A percentile compares a stretch with the other conserved stretches of the same genome.
These are phyloP conservation scores for Agriopis marginaria DNA, from an alignment of 2,888 invertebrate genomes.

Conservation along the genomic window DNA sequence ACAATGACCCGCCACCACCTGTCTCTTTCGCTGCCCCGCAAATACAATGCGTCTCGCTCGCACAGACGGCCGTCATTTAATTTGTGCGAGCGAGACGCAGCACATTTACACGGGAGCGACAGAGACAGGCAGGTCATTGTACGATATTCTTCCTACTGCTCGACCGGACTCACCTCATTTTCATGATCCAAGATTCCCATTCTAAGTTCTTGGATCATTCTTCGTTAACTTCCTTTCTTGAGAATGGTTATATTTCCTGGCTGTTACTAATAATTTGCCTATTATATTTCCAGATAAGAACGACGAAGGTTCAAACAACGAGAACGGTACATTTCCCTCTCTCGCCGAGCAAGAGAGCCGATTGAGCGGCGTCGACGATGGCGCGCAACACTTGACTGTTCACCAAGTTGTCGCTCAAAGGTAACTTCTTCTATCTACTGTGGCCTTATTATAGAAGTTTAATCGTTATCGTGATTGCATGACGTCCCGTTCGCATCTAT, in stretches of 20 bases:
- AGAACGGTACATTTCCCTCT: slow-evolving; percentile 84
- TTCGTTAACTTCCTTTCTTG: background rate
- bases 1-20: too few species aligned
- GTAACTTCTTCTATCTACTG: slow-evolving; percentile 62
- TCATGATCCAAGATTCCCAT: background rate
- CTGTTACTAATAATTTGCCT: background rate
- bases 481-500: too few species aligned
- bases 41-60: too few species aligned
- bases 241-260: background rate
- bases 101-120: too few species aligned
- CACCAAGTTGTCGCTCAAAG: slow-evolving; percentile 93
- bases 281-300: slow-evolving; percentile 68
- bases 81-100: too few species aligned
- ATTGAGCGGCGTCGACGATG: slow-evolving; percentile 83
- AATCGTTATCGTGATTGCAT: too few species aligned
- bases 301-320: slow-evolving; percentile 73
- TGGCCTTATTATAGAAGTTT: too few species aligned
- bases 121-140: too few species aligned
- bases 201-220: background rate
- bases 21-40: too few species aligned
- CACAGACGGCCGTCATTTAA: too few species aligned
- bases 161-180: too few species aligned
- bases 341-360: slow-evolving; percentile 80
- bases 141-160: too few species aligned
- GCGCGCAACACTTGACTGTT: slow-evolving; percentile 89